These are phyloP conservation scores for Leptinotarsa haldemani DNA, from an alignment of 2,888 invertebrate genomes.

Conservation along the genomic window DNA sequence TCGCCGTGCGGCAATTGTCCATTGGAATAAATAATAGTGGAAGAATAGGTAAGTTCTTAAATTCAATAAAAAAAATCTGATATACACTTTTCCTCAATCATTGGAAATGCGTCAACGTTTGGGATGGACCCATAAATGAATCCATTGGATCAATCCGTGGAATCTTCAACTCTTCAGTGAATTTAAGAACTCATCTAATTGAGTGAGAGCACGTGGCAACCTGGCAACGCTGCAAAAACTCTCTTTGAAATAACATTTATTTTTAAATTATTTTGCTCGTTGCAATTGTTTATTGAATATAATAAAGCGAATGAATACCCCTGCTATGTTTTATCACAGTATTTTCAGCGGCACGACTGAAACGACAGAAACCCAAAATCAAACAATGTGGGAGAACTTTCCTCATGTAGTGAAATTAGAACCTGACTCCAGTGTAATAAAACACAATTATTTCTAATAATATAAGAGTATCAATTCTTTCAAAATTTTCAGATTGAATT, in stretches of 20 bases:
- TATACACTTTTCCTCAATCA: too few relatives aligned
- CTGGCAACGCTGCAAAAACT: too few relatives aligned
- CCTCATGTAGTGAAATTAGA: neutral
- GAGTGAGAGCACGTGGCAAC: too few relatives aligned
- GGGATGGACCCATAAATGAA: too few relatives aligned
- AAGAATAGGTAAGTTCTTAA: too few relatives aligned
- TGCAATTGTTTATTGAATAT: neutral
- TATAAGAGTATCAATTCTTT: neutral
- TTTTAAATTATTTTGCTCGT: neutral
- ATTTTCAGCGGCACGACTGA: slow-evolving; percentile 33
- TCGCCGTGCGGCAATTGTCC: too few relatives aligned
- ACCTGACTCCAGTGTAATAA: slow-evolving; percentile 1
- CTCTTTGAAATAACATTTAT: neutral
- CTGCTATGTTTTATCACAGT: slow-evolving; percentile 44
- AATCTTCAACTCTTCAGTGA: too few relatives aligned
- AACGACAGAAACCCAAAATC: slow-evolving; percentile 20
- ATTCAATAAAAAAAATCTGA: too few relatives aligned
- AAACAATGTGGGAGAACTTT: neutral
- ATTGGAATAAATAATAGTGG: too few relatives aligned
- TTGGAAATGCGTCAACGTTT: too few relatives aligned
- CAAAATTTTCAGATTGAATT: slow-evolving; percentile 26
- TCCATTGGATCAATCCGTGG: too few relatives aligned
- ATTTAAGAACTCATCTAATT: too few relatives aligned
- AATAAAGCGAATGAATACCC: slow-evolving; percentile 27
- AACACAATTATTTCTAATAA: neutral